A percentile compares a stretch with the other conserved stretches of the same genome.
These are phyloP conservation scores for Conus canariensis DNA, from an alignment of 2,888 invertebrate genomes.

Conservation along the genomic window DNA sequence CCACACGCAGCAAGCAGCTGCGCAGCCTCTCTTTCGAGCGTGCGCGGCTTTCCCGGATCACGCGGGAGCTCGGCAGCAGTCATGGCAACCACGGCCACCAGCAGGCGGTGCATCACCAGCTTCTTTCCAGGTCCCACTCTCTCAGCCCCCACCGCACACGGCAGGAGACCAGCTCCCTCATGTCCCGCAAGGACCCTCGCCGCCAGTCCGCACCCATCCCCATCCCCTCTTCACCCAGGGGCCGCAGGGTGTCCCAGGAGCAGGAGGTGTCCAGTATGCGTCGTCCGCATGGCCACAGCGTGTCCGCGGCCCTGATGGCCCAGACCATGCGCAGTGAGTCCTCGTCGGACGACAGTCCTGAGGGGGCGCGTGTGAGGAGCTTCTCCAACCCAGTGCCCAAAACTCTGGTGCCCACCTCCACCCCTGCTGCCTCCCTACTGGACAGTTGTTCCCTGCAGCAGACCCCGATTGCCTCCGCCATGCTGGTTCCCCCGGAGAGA, in stretches of 20 bases:
- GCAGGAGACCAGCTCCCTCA: slow-evolving; percentile 37
- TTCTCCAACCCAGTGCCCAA: slow-evolving; percentile 64
- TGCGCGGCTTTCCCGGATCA: slow-evolving; percentile 32
- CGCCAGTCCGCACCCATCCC: slow-evolving; percentile 39
- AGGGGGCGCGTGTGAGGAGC: slow-evolving; percentile 43
- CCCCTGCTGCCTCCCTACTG: slow-evolving; percentile 68
- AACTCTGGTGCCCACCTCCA: slow-evolving; percentile 67
- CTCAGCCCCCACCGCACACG: slow-evolving; percentile 29
- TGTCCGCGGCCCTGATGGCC: slow-evolving; percentile 41
- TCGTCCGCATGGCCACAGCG: slow-evolving; percentile 38
- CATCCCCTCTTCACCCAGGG: slow-evolving; percentile 15
- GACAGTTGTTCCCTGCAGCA: slow-evolving; percentile 36
- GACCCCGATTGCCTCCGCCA: slow-evolving; percentile 57
- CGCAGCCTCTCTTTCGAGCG: slow-evolving; percentile 43
- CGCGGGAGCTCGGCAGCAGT: neutral
- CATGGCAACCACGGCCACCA: slow-evolving; percentile 31
- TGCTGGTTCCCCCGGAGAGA: slow-evolving; percentile 67
- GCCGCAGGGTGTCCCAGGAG: neutral
- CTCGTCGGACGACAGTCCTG: slow-evolving; percentile 55
- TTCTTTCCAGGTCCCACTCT: slow-evolving; percentile 33
- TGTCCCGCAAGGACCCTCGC: slow-evolving; percentile 42
- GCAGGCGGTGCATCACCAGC: slow-evolving; percentile 13
- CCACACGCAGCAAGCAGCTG: slow-evolving; percentile 59
- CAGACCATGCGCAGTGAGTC: slow-evolving; percentile 41
- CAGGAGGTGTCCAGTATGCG: slow-evolving; percentile 2